Evolutionary conservation across 1,140 invertebrate species (phyloP), one percentile per base, ranked within the genome.

Genomic region (Brachystomella parvula): DNA sequence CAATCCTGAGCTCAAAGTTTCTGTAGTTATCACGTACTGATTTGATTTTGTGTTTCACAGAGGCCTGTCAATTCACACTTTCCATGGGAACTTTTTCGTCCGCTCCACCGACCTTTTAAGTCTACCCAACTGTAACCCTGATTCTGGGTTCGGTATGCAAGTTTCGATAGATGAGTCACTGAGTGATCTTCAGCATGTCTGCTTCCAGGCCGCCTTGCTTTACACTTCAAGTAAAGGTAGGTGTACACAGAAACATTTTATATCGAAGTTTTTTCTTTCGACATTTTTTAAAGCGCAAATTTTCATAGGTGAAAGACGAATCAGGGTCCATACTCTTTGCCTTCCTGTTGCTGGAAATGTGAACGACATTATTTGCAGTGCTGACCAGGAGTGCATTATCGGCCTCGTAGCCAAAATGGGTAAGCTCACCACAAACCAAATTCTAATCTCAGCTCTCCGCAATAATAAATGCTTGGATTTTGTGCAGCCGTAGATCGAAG

Each of bases 61-160:
- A 77, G 92, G 96, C 21, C 79, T 99, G 49, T 84, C 89, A 33
- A 94, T 99, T 70, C 94, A 98, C 77, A 95, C 94, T 71, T 99
- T 99, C 83, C 95, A 99, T 81, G 97, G 97, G 12, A 98, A 98
- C 78, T 98, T 98, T 83, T 99, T 99, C 80, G 96, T 99, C 39
- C 83, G 97, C 24, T 98, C 96, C 0, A 97, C 95, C 2, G 96
- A 99, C 81, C 81, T 99, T 21, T 79, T 99, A 24, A 94, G 92
- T 35, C 79, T 99, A 67, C 94, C 97, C 30, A 99, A 98, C 81
- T 88, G 98, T 49, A 99, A 96, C 80, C 96, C 96, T 0, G 97
- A 99, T 80, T 88, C 94, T 32, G 95, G 94, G 24, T 98, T 96
- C 79, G 96, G 91, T 24, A 97, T 99, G 88, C 96, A 99, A 82